Evolutionary conservation across 1,140 invertebrate species (phyloP), one percentile per base, ranked within the genome.

Genomic region (Adelges cooleyi): DNA sequence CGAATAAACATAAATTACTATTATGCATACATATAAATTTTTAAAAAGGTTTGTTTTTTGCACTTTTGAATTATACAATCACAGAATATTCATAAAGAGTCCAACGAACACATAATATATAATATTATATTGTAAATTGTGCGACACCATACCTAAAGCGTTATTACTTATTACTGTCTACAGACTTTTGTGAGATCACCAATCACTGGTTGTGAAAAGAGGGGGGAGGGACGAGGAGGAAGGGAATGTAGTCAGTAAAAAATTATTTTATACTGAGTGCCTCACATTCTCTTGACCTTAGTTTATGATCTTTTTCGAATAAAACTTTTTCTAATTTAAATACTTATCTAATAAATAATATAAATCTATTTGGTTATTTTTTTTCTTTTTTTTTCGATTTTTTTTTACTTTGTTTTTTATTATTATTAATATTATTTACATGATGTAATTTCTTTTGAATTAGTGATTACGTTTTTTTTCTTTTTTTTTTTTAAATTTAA

Each of bases 271-370:
- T 62, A 62, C 42, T 48, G 56, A 48, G 42, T 33, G 56, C 56
- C 44, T 46, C 17, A 2, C 9, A 17, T n/a, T n/a, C n/a, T 46
- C 29, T 11, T 18, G 25, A 42, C 18, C 15, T 17, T 44, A n/a
- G 22, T 27, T n/a, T 56, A 10, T 42, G 11, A 36, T n/a, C 27
- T 44, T 29, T 25, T 10, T 25, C n/a, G 44, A 59, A 44, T 46
- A 46, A 29, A 22, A 48, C 18, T 9, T 25, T 62, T 48, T 29
- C n/a, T 18, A 29, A 54, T 40, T 22, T 25, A 56, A n/a, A 17
- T 44, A 22, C 42, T 29, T 62, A 62, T 25, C 25, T 62, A 62
- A 48, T 29, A 48, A 62, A 62, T 62, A 62, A 62, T 48, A 62
- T 62, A 48, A 48, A 46, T 62, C 15, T 44, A 56, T 29, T 17